Evolutionary conservation across 2,888 invertebrate species (phyloP).

Genomic region (Dicyrtoma fusca): DNA sequence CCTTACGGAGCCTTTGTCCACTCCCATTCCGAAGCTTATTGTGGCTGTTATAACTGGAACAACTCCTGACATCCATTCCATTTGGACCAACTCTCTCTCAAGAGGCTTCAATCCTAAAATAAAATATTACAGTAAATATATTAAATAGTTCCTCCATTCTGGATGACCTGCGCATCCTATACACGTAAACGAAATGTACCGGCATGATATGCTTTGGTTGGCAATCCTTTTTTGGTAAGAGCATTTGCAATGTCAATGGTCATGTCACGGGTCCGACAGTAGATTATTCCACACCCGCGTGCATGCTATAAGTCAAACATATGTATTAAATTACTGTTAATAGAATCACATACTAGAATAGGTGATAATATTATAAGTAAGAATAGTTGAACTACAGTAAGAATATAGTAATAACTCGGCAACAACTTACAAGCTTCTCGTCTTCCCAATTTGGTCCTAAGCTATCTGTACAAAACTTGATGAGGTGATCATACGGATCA

Average conservation of each 20-base stretch:
- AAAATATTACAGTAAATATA: constrained; percentile 7
- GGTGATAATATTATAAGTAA: constrained; percentile 7
- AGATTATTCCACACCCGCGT: constrained; percentile 82
- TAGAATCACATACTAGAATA: no score
- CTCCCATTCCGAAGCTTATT: constrained; percentile 99
- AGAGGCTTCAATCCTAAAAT: constrained; percentile 70
- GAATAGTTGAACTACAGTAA: constrained; percentile 14
- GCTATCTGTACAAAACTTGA: constrained; percentile 71
- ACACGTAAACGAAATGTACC: constrained; percentile 63
- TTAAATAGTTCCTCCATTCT: no score
- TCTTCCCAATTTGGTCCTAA: constrained; percentile 64
- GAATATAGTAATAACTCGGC: no score
- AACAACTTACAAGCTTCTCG: constrained; percentile 51
- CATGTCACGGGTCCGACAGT: constrained; percentile 90
- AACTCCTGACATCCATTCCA: constrained; percentile 88
- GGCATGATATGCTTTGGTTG: constrained; percentile 86
- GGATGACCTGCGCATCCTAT: no score
- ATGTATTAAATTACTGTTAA: background rate
- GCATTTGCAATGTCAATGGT: constrained; percentile 81
- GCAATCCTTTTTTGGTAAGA: constrained; percentile 74
- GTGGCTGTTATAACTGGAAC: constrained; percentile 95
- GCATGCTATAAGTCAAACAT: constrained; percentile 57
- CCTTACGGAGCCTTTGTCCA: constrained; percentile 92
- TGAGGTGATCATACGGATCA: constrained; percentile 79
- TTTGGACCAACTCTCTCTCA: constrained; percentile 79